Base-by-base conservation (phyloP, 1,140 invertebrate genomes). In the Drosophila ficusphila region DNA sequence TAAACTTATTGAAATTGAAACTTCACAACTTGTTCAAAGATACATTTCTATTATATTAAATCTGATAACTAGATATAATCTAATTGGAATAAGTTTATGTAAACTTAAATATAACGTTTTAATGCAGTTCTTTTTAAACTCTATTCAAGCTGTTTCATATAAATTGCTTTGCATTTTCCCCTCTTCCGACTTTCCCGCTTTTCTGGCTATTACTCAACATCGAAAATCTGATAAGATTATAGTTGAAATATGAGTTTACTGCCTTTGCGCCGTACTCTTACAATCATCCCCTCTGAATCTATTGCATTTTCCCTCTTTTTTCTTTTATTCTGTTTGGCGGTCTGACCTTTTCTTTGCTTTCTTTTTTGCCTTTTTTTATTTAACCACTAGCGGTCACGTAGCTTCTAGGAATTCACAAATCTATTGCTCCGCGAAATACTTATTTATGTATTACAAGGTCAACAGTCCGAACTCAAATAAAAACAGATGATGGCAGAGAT, bases 151-250 rank as follows among this genome's bases (percentile, higher is more conserved):
- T n/a, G n/a, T n/a, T n/a, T n/a, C n/a, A 21, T 38, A 38, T 70
- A 62, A 79, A 64, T 76, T 65, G 58, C 61, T 76, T 51, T 64
- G 49, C 53, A 65, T 72, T 56, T 57, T 62, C 44, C 31, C 16
- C 16, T 6, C 16, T 31, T 33, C 25, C 23, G n/a, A 4, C n/a
- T 31, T 69, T 39, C 46, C 36, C n/a, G n/a, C 33, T 34, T 61
- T 73, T 73, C 52, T 27, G 54, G 60, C 75, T 67, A 81, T 79
- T 76, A 75, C 65, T 81, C 65, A 81, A 76, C 77, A 82, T 82
- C 47, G 78, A 69, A 82, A 74, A 82, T 73, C 68, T 82, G 79
- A 82, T 82, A 82, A 82, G 79, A 77, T 82, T 82, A 82, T 73
- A 73, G 61, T 78, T 82, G 73, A 82, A 73, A 83, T 82, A 82